Conservation (phyloP, 2,888 invertebrate genomes). For the Lymantria monacha region DNA sequence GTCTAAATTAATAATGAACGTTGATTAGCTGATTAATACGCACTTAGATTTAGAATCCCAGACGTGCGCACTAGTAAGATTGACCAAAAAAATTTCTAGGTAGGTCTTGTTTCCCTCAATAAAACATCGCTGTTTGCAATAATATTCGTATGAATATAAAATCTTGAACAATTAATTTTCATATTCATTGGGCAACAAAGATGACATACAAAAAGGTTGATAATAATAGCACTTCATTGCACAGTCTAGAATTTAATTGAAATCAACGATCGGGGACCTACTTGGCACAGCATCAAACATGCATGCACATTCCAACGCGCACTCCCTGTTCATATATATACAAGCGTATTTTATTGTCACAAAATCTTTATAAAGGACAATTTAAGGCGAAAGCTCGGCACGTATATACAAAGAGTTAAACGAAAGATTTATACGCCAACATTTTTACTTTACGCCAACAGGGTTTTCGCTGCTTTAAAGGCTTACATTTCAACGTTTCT, state of each 20-base stretch:
- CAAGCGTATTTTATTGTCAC: constrained; percentile 31
- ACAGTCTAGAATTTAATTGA: constrained; percentile 38
- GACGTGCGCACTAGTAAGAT: too few relatives aligned
- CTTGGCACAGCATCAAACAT: constrained; percentile 45
- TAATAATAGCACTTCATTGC: constrained; percentile 33
- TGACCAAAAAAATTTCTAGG: too few relatives aligned
- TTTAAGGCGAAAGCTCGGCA: constrained; percentile 11
- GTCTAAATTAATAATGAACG: too few relatives aligned
- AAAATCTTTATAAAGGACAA: constrained; percentile 8
- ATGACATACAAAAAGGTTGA: constrained; percentile 28
- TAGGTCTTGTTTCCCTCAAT: too few relatives aligned
- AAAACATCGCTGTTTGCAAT: too few relatives aligned
- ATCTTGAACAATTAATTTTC: neutral
- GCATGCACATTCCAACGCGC: constrained; percentile 37
- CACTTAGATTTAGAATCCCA: too few relatives aligned
- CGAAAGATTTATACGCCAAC: neutral
- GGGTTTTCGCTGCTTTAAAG: neutral
- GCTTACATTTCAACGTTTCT: neutral
- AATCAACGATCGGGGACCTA: constrained; percentile 35
- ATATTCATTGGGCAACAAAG: constrained; percentile 7
- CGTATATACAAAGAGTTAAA: constrained; percentile 1
- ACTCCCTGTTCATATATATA: constrained; percentile 34
- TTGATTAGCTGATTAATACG: too few relatives aligned
- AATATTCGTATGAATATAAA: neutral
- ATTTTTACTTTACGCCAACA: neutral